Conservation (phyloP, 2,888 invertebrate species). For the Agrochola circellaris region DNA sequence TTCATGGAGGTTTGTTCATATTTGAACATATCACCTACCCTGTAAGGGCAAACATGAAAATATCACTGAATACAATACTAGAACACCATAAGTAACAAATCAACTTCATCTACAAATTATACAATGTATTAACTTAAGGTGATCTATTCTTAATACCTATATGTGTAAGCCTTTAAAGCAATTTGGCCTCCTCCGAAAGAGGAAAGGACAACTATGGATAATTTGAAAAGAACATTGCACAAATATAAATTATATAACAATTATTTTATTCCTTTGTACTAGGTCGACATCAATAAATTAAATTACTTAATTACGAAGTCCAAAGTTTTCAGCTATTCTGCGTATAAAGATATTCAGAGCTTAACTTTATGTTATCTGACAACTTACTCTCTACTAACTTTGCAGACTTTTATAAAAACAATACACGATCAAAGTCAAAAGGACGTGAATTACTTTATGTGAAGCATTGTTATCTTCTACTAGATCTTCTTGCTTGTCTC, state of each 20-base stretch:
- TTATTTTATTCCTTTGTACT: background rate
- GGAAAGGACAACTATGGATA: background rate
- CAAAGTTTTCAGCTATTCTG: constrained; percentile 8
- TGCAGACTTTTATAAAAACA: constrained; percentile 45
- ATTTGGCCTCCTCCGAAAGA: too few species aligned
- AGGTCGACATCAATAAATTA: constrained; percentile 1
- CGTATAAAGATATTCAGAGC: background rate
- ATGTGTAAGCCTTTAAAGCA: too few species aligned
- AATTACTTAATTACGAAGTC: background rate
- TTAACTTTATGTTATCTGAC: constrained; percentile 7
- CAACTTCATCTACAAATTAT: too few species aligned
- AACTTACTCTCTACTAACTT: constrained; percentile 32
- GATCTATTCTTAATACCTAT: too few species aligned
- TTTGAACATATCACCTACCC: too few species aligned
- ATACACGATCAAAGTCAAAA: constrained; percentile 30
- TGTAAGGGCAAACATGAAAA: too few species aligned
- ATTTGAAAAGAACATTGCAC: background rate
- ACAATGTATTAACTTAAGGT: too few species aligned
- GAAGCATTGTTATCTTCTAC: constrained; percentile 1
- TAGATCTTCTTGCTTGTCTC: background rate
- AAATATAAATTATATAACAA: background rate
- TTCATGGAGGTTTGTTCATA: too few species aligned
- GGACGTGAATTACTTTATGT: constrained; percentile 8
- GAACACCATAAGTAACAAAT: too few species aligned
- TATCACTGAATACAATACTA: too few species aligned